phyloP scores from a whole-genome alignment of 2,888 invertebrate genomes.

The Notodonta dromedarius region DNA sequence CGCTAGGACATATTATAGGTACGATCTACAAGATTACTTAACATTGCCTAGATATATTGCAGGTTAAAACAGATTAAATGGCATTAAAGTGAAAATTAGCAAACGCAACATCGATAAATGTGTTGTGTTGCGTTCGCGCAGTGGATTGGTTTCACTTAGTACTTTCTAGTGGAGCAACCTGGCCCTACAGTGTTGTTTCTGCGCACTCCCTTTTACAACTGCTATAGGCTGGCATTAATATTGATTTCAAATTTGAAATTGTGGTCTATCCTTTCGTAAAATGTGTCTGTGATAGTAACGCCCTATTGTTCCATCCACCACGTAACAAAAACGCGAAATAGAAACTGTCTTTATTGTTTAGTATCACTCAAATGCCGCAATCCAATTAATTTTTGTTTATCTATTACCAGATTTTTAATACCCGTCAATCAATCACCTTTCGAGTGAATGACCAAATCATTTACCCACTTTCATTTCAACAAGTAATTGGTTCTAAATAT shows the following conservation, averaged over 20 bases:
- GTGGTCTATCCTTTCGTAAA: no score
- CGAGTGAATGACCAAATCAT: conserved; percentile 23
- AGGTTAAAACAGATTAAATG: no score
- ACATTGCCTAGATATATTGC: no score
- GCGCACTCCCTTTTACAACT: conserved; percentile 54
- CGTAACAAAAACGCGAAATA: no score
- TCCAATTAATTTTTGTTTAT: conserved; percentile 1
- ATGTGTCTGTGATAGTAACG: no score
- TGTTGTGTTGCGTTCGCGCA: conserved; percentile 29
- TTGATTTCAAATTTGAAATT: background rate
- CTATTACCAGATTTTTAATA: conserved; percentile 2
- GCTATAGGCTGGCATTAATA: conserved; percentile 25
- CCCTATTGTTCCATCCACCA: no score
- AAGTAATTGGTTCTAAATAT: conserved; percentile 1
- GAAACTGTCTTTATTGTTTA: background rate
- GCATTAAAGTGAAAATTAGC: background rate
- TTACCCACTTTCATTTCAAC: conserved; percentile 1
- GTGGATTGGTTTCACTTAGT: conserved; percentile 57
- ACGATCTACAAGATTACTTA: no score
- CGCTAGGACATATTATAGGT: no score
- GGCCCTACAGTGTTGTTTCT: conserved; percentile 45
- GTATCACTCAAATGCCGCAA: background rate
- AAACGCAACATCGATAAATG: conserved; percentile 17
- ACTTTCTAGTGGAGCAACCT: conserved; percentile 66
- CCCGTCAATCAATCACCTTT: conserved; percentile 24